Evolutionary conservation across 2,113 vertebrate genomes (phyloP).

Genomic region (Entosphenus tridentatus): DNA sequence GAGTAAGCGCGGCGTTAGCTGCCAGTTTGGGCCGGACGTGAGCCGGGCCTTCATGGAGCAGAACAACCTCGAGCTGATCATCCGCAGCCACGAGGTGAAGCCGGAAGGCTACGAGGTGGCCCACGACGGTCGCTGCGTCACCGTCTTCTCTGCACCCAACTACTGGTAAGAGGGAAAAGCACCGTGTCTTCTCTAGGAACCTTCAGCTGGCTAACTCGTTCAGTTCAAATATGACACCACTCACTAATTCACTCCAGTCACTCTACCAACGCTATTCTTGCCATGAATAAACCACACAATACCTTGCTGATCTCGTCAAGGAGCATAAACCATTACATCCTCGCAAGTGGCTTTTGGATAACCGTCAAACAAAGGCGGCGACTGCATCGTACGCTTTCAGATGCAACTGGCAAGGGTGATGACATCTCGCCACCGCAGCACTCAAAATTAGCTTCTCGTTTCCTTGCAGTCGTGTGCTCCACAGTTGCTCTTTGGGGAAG

Average conservation of each 20-base stretch:
- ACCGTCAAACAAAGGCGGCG: too few relatives aligned
- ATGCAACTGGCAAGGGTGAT: neutral
- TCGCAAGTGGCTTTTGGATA: too few relatives aligned
- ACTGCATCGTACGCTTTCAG: neutral
- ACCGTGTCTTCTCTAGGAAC: neutral
- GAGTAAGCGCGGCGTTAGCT: conserved; percentile 74
- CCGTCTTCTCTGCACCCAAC: conserved; percentile 84
- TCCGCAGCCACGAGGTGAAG: conserved; percentile 84
- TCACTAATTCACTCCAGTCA: neutral
- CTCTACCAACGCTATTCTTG: neutral
- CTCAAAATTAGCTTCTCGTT: too few relatives aligned
- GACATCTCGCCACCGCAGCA: too few relatives aligned
- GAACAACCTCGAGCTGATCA: conserved; percentile 58
- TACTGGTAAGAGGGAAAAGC: conserved; percentile 41
- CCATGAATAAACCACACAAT: neutral
- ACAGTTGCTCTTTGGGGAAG: too few relatives aligned
- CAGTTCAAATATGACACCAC: neutral
- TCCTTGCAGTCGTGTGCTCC: too few relatives aligned
- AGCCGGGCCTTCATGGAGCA: conserved; percentile 57
- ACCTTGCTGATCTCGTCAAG: neutral
- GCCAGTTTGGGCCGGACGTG: conserved; percentile 73
- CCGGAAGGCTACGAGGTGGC: conserved; percentile 73
- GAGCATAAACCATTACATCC: too few relatives aligned
- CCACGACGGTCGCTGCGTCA: conserved; percentile 68
- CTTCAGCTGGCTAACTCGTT: neutral